A percentile compares a stretch with the other conserved stretches of the same genome.
Evolutionary conservation across 2,797 vertebrate species (phyloP).

Genomic region (Macropus fuliginosus): DNA sequence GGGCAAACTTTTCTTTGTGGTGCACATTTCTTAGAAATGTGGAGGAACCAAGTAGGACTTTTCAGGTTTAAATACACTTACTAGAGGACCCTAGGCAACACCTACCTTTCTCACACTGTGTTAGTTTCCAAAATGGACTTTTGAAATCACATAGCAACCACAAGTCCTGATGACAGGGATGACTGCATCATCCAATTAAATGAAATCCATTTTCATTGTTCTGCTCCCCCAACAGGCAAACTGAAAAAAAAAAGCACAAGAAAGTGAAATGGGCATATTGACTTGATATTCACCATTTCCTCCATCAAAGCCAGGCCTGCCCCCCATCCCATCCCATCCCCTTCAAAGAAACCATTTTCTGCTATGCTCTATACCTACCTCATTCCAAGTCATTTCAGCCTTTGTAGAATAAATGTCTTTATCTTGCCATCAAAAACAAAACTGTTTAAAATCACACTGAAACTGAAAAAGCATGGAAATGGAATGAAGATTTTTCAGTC

Average conservation of each 20-base stretch:
- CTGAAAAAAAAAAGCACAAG: conserved; percentile 31
- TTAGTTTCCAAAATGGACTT: conserved; percentile 48
- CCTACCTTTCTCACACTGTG: not conserved
- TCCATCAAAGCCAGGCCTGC: not conserved
- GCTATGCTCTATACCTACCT: conserved; percentile 13
- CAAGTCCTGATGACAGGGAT: conserved; percentile 11
- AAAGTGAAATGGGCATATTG: conserved; percentile 63
- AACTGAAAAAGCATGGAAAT: conserved; percentile 61
- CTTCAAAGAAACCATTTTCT: conserved; percentile 49
- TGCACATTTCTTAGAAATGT: conserved; percentile 59
- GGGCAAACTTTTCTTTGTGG: not conserved
- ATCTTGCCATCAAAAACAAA: conserved; percentile 51
- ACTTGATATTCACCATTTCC: conserved; percentile 51
- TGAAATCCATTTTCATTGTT: conserved; percentile 17
- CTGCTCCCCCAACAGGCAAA: conserved; percentile 64
- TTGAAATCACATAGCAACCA: conserved; percentile 59
- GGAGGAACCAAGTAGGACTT: conserved; percentile 31
- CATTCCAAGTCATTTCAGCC: conserved; percentile 66
- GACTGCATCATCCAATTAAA: conserved; percentile 69
- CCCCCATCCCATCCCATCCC: not conserved
- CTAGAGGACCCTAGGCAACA: conserved; percentile 34
- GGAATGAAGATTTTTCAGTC: conserved; percentile 58
- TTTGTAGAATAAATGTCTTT: conserved; percentile 65
- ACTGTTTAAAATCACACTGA: conserved; percentile 52
- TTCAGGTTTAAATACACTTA: conserved; percentile 42